Evolutionary conservation across 1,140 invertebrate genomes (phyloP).

Genomic region (Drosophila ananassae): DNA sequence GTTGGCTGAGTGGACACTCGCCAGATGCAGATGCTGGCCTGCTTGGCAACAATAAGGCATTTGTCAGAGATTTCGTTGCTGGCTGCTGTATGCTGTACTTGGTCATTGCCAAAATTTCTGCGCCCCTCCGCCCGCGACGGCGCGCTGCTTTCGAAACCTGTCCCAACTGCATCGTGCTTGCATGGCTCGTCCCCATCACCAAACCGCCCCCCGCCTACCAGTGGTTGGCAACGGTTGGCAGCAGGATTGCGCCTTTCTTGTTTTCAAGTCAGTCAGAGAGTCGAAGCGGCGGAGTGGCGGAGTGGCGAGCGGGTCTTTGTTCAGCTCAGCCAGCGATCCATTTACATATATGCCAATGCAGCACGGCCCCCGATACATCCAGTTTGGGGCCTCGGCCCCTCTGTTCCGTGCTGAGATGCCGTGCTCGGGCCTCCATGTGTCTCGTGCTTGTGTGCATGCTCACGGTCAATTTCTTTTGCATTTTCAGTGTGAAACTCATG

Average conservation of each 20-base stretch:
- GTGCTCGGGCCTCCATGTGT: not conserved
- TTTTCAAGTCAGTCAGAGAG: slow-evolving; percentile 54
- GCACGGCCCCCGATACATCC: slow-evolving; percentile 43
- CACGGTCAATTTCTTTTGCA: slow-evolving; percentile 72
- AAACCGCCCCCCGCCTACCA: slow-evolving; percentile 28
- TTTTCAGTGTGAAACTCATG: slow-evolving; percentile 79
- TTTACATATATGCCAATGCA: slow-evolving; percentile 65
- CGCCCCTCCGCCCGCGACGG: slow-evolving; percentile 7
- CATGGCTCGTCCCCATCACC: slow-evolving; percentile 18
- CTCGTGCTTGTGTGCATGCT: slow-evolving; percentile 30
- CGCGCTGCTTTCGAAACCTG: slow-evolving; percentile 59
- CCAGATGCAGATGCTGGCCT: slow-evolving; percentile 34
- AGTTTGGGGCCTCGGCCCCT: slow-evolving; percentile 42
- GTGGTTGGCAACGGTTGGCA: slow-evolving; percentile 57
- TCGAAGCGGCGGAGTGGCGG: slow-evolving; percentile 36
- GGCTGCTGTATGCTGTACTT: slow-evolving; percentile 59
- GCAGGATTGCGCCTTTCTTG: slow-evolving; percentile 77
- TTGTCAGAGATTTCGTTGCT: slow-evolving; percentile 55
- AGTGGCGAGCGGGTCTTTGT: slow-evolving; percentile 62
- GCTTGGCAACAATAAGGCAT: slow-evolving; percentile 66
- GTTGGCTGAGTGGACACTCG: slow-evolving; percentile 10
- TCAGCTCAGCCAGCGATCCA: slow-evolving; percentile 60
- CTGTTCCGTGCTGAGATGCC: slow-evolving; percentile 1
- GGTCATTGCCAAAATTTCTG: slow-evolving; percentile 73
- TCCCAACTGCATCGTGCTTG: slow-evolving; percentile 78